phyloP scores from a whole-genome alignment of 2,888 invertebrate species.

The Mythimna pallens region DNA sequence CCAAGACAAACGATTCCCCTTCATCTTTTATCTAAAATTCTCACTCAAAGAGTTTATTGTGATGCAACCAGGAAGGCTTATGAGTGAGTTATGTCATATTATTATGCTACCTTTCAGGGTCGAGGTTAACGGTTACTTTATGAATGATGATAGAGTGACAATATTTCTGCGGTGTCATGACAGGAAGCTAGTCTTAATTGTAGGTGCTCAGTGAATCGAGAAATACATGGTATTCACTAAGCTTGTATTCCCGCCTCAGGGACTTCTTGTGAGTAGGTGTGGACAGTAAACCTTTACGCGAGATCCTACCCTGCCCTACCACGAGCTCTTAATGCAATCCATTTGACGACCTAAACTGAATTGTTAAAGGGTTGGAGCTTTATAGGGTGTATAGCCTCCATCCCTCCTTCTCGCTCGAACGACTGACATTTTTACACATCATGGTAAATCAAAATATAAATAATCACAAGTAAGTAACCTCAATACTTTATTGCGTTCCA shows the following conservation, averaged over 20 bases:
- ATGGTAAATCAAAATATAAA: too few species aligned
- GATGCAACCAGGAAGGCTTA: conserved; percentile 33
- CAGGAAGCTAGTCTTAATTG: conserved; percentile 25
- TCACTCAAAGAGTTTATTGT: conserved; percentile 5
- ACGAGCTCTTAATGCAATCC: too few species aligned
- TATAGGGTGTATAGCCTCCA: too few species aligned
- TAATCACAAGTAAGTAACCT: too few species aligned
- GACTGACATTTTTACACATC: too few species aligned
- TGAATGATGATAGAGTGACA: conserved; percentile 30
- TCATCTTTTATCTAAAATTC: not conserved
- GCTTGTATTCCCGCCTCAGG: not conserved
- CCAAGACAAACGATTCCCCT: not conserved
- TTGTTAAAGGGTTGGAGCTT: too few species aligned
- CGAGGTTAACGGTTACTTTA: not conserved
- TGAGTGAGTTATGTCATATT: conserved; percentile 23
- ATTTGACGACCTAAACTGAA: too few species aligned
- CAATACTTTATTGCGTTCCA: too few species aligned
- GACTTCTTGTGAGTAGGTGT: not conserved
- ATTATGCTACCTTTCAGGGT: conserved; percentile 9
- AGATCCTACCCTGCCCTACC: too few species aligned
- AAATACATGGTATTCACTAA: not conserved
- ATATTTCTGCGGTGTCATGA: conserved; percentile 17
- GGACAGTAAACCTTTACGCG: too few species aligned
- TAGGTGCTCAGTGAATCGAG: conserved; percentile 9
- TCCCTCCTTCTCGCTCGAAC: too few species aligned